A percentile compares a stretch with the other conserved stretches of the same genome.
These are phyloP conservation scores for Halichondria panicea DNA, from an alignment of 37 sponge, comb jelly and placozoan species.

Conservation along the genomic window DNA sequence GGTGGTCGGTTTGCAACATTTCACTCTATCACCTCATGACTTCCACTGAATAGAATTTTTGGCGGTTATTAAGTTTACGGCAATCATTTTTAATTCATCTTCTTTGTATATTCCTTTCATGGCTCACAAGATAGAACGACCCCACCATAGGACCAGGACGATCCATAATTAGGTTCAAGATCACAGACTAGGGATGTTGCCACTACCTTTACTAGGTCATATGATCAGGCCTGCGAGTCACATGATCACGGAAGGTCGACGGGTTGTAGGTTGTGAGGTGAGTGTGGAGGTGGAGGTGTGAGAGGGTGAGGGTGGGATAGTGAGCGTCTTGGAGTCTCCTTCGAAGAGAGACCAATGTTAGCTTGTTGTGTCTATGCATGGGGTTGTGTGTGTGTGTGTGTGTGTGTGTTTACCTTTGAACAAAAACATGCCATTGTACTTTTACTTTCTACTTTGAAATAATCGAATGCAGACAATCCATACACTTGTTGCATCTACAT, in stretches of 20 bases:
- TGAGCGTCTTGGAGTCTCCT: neutral
- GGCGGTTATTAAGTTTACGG: neutral
- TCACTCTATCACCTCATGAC: constrained; percentile 7
- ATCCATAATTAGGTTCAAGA: constrained; percentile 11
- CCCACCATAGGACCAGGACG: neutral
- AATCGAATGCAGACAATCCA: too few species aligned
- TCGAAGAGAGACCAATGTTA: neutral
- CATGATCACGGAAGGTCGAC: too few species aligned
- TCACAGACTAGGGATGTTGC: neutral
- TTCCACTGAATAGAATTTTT: neutral
- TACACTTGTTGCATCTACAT: too few species aligned
- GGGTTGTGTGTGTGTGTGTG: too few species aligned
- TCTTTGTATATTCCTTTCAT: neutral
- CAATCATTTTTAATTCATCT: neutral
- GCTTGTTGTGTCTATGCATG: constrained; percentile 41
- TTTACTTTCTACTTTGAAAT: too few species aligned
- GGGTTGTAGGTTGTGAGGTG: too few species aligned
- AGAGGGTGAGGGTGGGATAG: too few species aligned
- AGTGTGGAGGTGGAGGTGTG: too few species aligned
- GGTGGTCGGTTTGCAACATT: too few species aligned
- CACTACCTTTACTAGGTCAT: neutral
- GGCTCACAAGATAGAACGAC: neutral
- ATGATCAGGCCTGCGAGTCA: neutral
- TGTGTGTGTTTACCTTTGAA: too few species aligned
- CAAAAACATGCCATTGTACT: too few species aligned